These are phyloP conservation scores for Eriosoma lanigerum DNA, from an alignment of 1,140 invertebrate species.

Conservation along the genomic window DNA sequence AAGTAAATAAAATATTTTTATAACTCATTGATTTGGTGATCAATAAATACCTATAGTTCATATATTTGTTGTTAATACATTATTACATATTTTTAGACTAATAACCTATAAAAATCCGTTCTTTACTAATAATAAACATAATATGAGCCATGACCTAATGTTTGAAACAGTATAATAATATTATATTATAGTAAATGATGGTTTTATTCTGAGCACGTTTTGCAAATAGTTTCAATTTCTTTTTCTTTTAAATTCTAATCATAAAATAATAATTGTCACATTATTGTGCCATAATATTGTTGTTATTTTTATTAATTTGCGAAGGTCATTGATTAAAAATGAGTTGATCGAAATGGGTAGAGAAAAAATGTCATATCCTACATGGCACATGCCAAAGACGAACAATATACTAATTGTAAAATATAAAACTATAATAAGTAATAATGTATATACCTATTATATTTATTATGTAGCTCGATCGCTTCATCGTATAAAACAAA, in stretches of 20 bases:
- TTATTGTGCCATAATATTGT: constrained; percentile 28
- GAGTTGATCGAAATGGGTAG: constrained; percentile 21
- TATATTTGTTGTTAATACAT: no score
- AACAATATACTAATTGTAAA: neutral
- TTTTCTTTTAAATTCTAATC: constrained; percentile 22
- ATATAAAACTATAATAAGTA: neutral
- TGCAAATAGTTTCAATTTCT: constrained; percentile 22
- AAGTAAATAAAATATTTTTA: no score
- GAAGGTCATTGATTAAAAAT: constrained; percentile 39
- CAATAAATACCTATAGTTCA: no score
- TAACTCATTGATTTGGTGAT: no score
- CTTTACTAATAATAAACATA: constrained; percentile 16
- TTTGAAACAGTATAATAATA: neutral
- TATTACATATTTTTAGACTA: constrained; percentile 8
- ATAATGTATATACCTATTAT: neutral
- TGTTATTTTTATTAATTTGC: constrained; percentile 19
- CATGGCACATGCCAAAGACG: neutral
- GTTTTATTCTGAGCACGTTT: constrained; percentile 34
- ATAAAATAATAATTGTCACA: constrained; percentile 38
- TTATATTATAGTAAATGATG: no score
- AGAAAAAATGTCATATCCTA: constrained; percentile 10
- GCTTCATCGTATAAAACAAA: neutral
- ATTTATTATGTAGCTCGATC: no score
- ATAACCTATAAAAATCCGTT: constrained; percentile 1
- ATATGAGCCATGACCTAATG: constrained; percentile 32